phyloP scores from a whole-genome alignment of 2,888 invertebrate genomes.

The Rhimphoctona megacephalus region DNA sequence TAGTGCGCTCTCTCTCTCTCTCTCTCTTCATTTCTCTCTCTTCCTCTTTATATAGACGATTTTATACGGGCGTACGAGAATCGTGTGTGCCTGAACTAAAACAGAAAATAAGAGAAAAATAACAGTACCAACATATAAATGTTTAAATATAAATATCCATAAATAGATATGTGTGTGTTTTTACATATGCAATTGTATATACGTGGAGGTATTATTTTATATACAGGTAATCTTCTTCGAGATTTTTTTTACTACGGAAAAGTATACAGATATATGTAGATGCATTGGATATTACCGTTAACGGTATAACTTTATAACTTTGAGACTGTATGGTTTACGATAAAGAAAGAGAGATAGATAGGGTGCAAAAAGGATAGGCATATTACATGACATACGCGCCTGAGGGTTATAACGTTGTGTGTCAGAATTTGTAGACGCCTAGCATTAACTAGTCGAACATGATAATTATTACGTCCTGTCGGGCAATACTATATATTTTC shows the following conservation, averaged over 20 bases:
- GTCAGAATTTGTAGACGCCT: conserved; percentile 57
- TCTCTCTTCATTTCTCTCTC: conserved; percentile 48
- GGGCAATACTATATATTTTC: conserved; percentile 37
- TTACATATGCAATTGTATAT: background rate
- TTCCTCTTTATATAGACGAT: conserved; percentile 41
- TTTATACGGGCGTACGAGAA: conserved; percentile 63
- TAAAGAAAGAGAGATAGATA: conserved; percentile 1
- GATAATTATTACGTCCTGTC: conserved; percentile 64
- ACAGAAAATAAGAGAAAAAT: conserved; percentile 38
- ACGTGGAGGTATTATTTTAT: background rate
- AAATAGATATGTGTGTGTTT: background rate
- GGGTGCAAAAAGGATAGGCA: conserved; percentile 29
- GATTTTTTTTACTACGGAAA: conserved; percentile 41
- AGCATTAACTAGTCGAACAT: conserved; percentile 66
- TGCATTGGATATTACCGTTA: conserved; percentile 47
- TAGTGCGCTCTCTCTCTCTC: conserved; percentile 60
- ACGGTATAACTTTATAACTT: conserved; percentile 68
- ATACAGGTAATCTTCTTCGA: conserved; percentile 23
- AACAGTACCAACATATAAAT: conserved; percentile 9
- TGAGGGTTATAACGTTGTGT: conserved; percentile 42
- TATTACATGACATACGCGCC: conserved; percentile 54
- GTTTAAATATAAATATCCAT: conserved; percentile 10
- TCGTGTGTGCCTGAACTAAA: conserved; percentile 45
- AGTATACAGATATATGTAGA: conserved; percentile 11
- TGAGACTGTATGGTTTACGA: conserved; percentile 42